Evolutionary conservation across 1,140 invertebrate genomes (phyloP).

Genomic region (Orius insidiosus): DNA sequence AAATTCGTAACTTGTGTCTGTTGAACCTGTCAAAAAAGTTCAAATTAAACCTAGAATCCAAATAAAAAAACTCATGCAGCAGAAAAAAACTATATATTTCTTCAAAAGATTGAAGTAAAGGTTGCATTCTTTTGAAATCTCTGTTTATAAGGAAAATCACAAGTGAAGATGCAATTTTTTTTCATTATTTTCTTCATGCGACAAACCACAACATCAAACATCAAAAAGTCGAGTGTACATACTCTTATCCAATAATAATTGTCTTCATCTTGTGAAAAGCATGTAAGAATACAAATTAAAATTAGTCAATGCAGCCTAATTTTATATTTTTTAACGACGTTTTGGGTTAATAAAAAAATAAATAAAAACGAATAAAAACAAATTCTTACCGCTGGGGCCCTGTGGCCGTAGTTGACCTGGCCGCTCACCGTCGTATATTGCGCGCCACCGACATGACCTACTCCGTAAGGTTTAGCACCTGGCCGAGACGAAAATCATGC

Average conservation of each 20-base stretch:
- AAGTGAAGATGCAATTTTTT: too few species aligned
- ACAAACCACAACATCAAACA: conserved; percentile 6
- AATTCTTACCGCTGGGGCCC: conserved; percentile 51
- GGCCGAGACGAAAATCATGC: conserved; percentile 18
- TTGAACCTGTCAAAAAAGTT: conserved; percentile 43
- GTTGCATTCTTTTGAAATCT: too few species aligned
- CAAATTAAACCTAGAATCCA: background rate
- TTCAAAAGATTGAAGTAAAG: background rate
- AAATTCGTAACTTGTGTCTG: conserved; percentile 71
- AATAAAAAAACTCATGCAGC: background rate
- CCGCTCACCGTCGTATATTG: conserved; percentile 81
- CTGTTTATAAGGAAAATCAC: too few species aligned
- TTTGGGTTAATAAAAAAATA: background rate
- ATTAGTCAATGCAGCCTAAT: too few species aligned
- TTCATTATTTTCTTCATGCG: background rate
- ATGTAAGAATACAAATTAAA: conserved; percentile 18
- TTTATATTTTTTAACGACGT: background rate
- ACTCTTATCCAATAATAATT: conserved; percentile 30
- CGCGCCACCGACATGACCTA: conserved; percentile 68
- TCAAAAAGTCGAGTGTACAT: conserved; percentile 24
- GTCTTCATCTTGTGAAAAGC: conserved; percentile 19
- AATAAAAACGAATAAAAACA: background rate
- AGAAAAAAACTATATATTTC: background rate
- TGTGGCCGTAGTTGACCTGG: conserved; percentile 75
- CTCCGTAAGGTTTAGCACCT: conserved; percentile 64